Percentiles rank a stretch among this genome's conserved stretches.
phyloP scores from a whole-genome alignment of 92 coral and sea anemone genomes.

The Micromussa lordhowensis region DNA sequence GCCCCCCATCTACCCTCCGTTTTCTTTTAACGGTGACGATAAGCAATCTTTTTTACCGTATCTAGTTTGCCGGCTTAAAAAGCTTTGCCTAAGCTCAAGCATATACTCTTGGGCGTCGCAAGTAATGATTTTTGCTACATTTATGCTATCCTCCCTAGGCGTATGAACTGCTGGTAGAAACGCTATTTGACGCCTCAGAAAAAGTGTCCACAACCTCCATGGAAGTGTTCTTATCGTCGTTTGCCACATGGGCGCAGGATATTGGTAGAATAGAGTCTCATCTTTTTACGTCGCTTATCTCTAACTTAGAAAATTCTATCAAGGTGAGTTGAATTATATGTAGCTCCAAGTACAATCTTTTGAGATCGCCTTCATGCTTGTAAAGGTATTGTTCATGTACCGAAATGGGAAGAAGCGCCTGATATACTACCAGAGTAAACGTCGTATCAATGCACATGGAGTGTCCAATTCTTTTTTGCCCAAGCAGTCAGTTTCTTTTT shows the following conservation, averaged over 20 bases:
- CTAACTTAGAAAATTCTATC: slow-evolving; percentile 15
- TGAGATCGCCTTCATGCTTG: not conserved
- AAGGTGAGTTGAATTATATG: not conserved
- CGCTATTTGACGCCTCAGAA: slow-evolving; percentile 84
- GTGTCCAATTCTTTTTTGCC: no score
- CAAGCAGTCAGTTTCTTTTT: no score
- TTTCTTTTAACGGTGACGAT: no score
- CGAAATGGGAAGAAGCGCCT: not conserved
- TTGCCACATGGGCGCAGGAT: slow-evolving; percentile 92
- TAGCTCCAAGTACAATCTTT: not conserved
- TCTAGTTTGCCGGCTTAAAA: no score
- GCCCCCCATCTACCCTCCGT: no score
- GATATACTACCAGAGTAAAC: not conserved
- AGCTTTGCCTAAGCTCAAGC: not conserved
- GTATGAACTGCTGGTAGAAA: slow-evolving; percentile 76
- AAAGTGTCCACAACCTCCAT: slow-evolving; percentile 82
- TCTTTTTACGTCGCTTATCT: slow-evolving; percentile 61
- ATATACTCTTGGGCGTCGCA: no score
- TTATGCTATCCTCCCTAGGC: slow-evolving; percentile 67
- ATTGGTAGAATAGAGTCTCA: slow-evolving; percentile 85
- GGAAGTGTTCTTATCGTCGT: slow-evolving; percentile 82
- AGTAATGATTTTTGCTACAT: not conserved
- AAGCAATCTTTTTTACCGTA: no score
- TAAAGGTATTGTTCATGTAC: not conserved
- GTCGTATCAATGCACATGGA: no score